Conservation (phyloP, 1,140 invertebrate species). For the Metaphire vulgaris region DNA sequence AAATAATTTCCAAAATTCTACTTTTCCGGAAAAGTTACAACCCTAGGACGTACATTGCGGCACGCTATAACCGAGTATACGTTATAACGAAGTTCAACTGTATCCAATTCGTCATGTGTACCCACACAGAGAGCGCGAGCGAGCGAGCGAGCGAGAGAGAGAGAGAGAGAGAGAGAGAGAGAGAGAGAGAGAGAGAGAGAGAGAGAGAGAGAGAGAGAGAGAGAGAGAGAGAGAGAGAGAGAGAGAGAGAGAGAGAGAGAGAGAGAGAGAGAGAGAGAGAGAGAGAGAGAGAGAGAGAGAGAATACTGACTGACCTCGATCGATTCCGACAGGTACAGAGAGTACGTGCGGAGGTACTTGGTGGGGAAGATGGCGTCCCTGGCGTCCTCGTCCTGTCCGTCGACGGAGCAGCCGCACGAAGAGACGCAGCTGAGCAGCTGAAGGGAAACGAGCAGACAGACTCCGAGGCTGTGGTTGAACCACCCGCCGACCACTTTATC, state of each 20-base stretch:
- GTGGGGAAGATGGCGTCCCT: background rate
- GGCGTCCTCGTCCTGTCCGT: background rate
- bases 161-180: background rate
- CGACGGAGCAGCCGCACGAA: background rate
- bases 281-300: background rate
- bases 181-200: background rate
- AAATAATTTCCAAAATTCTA: too few relatives aligned
- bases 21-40: too few relatives aligned
- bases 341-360: background rate
- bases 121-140: background rate
- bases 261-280: background rate
- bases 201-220: background rate
- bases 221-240: background rate
- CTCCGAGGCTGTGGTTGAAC: conserved; percentile 1
- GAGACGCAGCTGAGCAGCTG: conserved; percentile 3
- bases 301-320: too few relatives aligned
- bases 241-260: background rate
- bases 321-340: background rate
- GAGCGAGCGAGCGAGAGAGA: background rate
- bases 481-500: conserved; percentile 5
- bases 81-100: too few relatives aligned
- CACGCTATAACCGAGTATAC: too few relatives aligned
- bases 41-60: too few relatives aligned
- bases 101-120: too few relatives aligned
- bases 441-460: background rate